A percentile compares a stretch with the other conserved stretches of the same genome.
Conservation (phyloP, 1,140 invertebrate species). For the Trichoplusia ni region DNA sequence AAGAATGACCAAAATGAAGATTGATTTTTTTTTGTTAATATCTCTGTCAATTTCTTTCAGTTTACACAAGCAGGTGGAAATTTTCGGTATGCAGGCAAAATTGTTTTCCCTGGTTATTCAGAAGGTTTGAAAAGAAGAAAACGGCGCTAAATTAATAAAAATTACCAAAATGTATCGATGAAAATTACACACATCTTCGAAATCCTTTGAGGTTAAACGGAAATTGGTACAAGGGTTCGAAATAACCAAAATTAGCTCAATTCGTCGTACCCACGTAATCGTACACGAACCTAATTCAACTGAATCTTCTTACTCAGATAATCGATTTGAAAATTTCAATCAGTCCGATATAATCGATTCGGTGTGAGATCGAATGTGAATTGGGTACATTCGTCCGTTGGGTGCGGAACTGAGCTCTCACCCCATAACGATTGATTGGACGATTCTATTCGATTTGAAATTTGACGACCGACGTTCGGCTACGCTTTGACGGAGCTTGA, state of each 20-base stretch:
- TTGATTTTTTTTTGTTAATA: too few relatives aligned
- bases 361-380: slow-evolving; percentile 29
- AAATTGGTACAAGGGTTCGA: neutral
- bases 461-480: slow-evolving; percentile 21
- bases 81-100: too few relatives aligned
- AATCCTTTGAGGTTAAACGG: too few relatives aligned
- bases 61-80: too few relatives aligned
- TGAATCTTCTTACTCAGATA: slow-evolving; percentile 16
- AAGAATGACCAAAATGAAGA: too few relatives aligned
- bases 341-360: slow-evolving; percentile 22
- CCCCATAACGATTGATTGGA: slow-evolving; percentile 32
- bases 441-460: slow-evolving; percentile 35
- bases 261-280: neutral
- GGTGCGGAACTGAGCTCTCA: slow-evolving; percentile 22
- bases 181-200: too few relatives aligned
- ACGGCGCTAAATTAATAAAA: too few relatives aligned
- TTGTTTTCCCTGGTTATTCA: too few relatives aligned
- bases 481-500: slow-evolving; percentile 23
- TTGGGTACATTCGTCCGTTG: slow-evolving; percentile 6
- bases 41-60: too few relatives aligned
- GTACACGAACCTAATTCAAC: neutral
- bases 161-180: too few relatives aligned
- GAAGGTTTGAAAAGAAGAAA: too few relatives aligned
- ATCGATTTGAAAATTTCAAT: slow-evolving; percentile 28
- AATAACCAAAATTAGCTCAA: slow-evolving; percentile 13